Evolutionary conservation across 2,888 invertebrate genomes (phyloP).

Genomic region (Scaptomyza caliginosa): DNA sequence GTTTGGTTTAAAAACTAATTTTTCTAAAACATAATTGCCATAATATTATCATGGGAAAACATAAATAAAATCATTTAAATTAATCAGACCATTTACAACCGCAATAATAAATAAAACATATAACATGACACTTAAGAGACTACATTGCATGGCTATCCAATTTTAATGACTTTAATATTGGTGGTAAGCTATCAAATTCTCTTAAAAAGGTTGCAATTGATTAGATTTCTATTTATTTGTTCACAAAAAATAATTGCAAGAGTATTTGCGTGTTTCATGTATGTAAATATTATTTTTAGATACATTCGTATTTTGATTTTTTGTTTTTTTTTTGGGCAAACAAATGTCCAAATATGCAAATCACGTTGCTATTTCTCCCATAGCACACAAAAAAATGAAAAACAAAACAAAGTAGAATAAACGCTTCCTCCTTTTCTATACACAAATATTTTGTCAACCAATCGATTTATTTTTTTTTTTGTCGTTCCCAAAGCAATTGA

Average conservation of each 20-base stretch:
- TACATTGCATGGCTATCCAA: neutral
- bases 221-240: neutral
- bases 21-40: neutral
- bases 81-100: neutral
- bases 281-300: neutral
- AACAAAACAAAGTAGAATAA: neutral
- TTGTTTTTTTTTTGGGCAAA: neutral
- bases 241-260: neutral
- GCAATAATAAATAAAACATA: neutral
- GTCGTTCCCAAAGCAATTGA: constrained; percentile 47
- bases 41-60: neutral
- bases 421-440: constrained; percentile 19
- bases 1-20: neutral
- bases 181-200: neutral
- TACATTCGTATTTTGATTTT: constrained; percentile 3
- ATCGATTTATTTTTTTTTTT: constrained; percentile 63
- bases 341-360: constrained; percentile 66
- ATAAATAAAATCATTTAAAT: neutral
- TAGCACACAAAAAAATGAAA: constrained; percentile 6
- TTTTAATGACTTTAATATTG: neutral
- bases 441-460: constrained; percentile 32
- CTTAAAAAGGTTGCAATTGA: neutral
- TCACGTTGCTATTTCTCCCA: constrained; percentile 55
- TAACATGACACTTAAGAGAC: neutral
- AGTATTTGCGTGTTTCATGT: neutral